A percentile compares a stretch with the other conserved stretches of the same genome.
Conservation (phyloP, 2,797 vertebrate species). For the Esox masquinongy region DNA sequence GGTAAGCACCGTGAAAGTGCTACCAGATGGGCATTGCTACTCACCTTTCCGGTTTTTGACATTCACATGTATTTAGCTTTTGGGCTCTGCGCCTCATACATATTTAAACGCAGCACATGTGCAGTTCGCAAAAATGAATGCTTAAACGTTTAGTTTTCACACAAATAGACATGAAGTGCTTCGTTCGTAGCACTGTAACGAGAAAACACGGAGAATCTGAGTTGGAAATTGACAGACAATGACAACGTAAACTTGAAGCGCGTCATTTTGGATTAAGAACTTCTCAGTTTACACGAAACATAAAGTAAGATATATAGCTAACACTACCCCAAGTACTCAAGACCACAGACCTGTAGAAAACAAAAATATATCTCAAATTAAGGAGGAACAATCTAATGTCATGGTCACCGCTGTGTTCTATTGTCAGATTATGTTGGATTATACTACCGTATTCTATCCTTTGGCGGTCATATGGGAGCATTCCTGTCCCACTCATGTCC, state of each 20-base stretch:
- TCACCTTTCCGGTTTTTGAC: constrained; percentile 71
- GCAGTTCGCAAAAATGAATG: constrained; percentile 54
- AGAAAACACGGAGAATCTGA: background rate
- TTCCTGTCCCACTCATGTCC: background rate
- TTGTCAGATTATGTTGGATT: no score
- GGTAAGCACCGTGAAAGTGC: constrained; percentile 72
- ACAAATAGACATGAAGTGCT: background rate
- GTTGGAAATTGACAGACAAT: background rate
- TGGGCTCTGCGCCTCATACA: constrained; percentile 65
- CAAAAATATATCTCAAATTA: no score
- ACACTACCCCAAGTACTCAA: no score
- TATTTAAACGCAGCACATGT: constrained; percentile 74
- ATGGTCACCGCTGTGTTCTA: background rate
- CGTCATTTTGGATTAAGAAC: background rate
- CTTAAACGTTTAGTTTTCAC: constrained; percentile 34
- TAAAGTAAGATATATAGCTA: background rate
- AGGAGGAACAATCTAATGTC: background rate
- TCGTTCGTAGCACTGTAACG: background rate
- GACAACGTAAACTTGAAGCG: background rate
- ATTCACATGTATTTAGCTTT: constrained; percentile 55
- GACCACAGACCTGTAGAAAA: no score
- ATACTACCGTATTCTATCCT: background rate
- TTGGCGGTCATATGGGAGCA: background rate
- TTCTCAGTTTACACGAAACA: background rate
- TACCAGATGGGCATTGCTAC: constrained; percentile 73